Evolutionary conservation across 1,140 invertebrate species (phyloP).

Genomic region (Melitaea cinxia): DNA sequence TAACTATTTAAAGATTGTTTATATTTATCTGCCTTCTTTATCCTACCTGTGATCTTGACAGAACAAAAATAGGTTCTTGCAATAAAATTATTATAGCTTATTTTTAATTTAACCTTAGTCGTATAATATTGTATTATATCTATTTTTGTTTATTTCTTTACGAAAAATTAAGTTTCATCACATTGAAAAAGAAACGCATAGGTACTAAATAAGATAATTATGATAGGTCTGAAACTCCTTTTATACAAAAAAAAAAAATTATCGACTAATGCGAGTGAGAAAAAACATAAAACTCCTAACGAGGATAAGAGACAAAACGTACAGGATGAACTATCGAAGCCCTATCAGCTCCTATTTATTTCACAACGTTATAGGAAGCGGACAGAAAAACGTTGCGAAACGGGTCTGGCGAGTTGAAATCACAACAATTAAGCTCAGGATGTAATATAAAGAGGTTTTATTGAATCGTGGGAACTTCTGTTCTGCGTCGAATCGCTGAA

Average conservation of each 20-base stretch:
- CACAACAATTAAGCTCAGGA: conserved; percentile 55
- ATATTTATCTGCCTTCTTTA: too few species aligned
- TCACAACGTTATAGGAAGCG: conserved; percentile 24
- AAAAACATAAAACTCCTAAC: neutral
- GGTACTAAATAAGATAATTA: too few species aligned
- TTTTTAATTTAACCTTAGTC: too few species aligned
- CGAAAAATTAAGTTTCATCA: too few species aligned
- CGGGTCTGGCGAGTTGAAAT: conserved; percentile 43
- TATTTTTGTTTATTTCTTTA: too few species aligned
- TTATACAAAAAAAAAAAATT: neutral
- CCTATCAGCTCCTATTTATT: conserved; percentile 15
- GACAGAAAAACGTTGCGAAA: conserved; percentile 29
- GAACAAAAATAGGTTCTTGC: too few species aligned
- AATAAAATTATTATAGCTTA: too few species aligned
- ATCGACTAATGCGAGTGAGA: neutral
- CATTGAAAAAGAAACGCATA: too few species aligned
- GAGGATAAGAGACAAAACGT: neutral
- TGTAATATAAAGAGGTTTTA: conserved; percentile 52
- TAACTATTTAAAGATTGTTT: too few species aligned
- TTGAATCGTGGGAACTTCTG: conserved; percentile 46
- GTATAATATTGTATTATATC: too few species aligned
- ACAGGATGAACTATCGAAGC: neutral
- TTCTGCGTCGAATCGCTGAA: conserved; percentile 37
- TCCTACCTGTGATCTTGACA: too few species aligned
- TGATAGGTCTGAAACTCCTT: neutral